These are phyloP conservation scores for Megamerina dolium DNA, from an alignment of 2,888 invertebrate species.

Conservation along the genomic window DNA sequence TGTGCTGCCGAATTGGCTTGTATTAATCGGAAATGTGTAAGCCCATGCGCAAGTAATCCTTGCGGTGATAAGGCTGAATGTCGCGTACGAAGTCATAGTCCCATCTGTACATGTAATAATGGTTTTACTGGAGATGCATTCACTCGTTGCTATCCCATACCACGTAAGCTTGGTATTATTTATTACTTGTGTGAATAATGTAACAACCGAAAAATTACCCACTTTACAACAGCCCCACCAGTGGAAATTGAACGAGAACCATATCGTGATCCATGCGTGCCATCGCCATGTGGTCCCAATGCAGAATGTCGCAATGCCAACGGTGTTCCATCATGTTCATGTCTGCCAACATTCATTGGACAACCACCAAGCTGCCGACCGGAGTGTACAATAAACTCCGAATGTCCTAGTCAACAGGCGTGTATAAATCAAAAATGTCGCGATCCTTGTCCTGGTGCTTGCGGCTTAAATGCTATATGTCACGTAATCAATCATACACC, in stretches of 20 bases:
- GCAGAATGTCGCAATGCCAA: conserved; percentile 59
- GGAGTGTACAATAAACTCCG: conserved; percentile 66
- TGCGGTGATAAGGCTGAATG: conserved; percentile 65
- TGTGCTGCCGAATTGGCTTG: conserved; percentile 69
- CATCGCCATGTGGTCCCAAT: conserved; percentile 64
- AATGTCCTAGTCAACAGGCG: conserved; percentile 64
- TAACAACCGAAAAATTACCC: no score
- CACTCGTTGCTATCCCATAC: conserved; percentile 55
- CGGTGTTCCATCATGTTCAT: conserved; percentile 60
- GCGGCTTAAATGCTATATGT: conserved; percentile 60
- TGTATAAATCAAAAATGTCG: conserved; percentile 69
- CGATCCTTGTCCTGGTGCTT: conserved; percentile 69
- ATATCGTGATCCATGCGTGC: conserved; percentile 59
- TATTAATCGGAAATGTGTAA: conserved; percentile 66
- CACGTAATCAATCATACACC: conserved; percentile 64
- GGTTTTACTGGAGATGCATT: conserved; percentile 74
- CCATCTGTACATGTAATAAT: conserved; percentile 65
- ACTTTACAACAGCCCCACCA: conserved; percentile 36
- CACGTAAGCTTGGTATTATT: conserved; percentile 49
- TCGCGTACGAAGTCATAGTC: conserved; percentile 70
- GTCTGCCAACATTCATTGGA: conserved; percentile 60
- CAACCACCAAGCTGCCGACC: conserved; percentile 67
- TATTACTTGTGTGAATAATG: no score
- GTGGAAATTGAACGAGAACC: conserved; percentile 31
- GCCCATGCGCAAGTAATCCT: conserved; percentile 66